Evolutionary conservation across 2,888 invertebrate species (phyloP).

Genomic region (Chrysolina americana): DNA sequence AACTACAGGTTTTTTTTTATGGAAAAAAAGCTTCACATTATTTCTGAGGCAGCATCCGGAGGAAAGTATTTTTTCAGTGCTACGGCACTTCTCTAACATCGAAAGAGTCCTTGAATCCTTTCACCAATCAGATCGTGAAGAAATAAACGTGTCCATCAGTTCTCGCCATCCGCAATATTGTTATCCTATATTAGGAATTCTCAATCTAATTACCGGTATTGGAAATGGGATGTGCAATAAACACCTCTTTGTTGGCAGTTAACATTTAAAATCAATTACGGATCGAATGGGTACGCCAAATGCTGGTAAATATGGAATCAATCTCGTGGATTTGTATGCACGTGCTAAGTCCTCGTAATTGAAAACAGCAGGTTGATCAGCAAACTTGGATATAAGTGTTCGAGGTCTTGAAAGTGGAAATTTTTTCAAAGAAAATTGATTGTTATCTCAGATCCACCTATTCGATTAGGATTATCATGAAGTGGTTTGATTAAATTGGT

Average conservation of each 20-base stretch:
- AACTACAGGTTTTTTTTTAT: too few species aligned
- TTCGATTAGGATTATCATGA: too few species aligned
- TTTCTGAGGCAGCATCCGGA: too few species aligned
- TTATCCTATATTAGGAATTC: constrained; percentile 28
- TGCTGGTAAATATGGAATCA: constrained; percentile 7
- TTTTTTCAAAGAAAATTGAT: too few species aligned
- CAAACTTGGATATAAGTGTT: neutral
- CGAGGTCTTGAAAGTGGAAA: neutral
- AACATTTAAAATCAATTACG: constrained; percentile 27
- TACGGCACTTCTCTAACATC: neutral
- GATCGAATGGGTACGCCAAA: constrained; percentile 1
- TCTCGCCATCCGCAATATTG: neutral
- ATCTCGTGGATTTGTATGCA: constrained; percentile 1
- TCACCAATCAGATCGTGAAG: neutral
- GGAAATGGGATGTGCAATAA: constrained; percentile 29
- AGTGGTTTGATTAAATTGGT: too few species aligned
- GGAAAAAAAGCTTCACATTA: too few species aligned
- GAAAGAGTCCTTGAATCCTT: neutral
- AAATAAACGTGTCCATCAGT: neutral
- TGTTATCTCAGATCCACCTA: too few species aligned
- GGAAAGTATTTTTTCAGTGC: too few species aligned
- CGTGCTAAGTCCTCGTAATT: neutral
- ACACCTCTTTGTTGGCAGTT: constrained; percentile 28
- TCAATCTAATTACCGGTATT: constrained; percentile 5
- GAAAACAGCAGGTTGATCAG: neutral